Base-by-base conservation (phyloP, 2,113 vertebrate species). In the Rhegmatorhina hoffmannsi region DNA sequence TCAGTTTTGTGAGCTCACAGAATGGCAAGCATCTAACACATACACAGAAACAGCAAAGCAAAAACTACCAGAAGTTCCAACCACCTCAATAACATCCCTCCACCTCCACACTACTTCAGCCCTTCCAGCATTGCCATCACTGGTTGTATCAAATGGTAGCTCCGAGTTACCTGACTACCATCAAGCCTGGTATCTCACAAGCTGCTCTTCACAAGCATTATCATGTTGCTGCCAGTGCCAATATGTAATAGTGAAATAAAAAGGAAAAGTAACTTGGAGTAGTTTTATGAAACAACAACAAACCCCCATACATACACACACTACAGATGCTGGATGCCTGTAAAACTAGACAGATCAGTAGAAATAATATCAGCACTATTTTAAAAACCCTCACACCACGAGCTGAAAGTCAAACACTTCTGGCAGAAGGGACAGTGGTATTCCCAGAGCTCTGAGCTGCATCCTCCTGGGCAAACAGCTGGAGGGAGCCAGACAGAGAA, bases 351-450 rank as follows among this genome's bases (percentile, higher is more conserved):
- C 9, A 46, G 25, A 40, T 23, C 2, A 62, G 9, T 31, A 72
- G 60, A 76, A 82, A 60, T 69, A 11, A 0, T 4, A 67, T n/a
- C 6, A 68, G 40, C 21, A 38, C 11, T 0, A 0, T n/a, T 81
- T 34, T 34, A 72, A 58, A 14, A 63, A 72, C 17, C 21, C 62
- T 7, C 31, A 81, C 7, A 10, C 9, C 0, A 0, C 58, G 47
- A 86, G 33, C 23, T 56, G 64, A 53, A 31, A 50, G 28, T 4
- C 3, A 4, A 47, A 55, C 0, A 0, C 68, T 40, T 40, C 26
- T 70, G 49, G 67, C 4, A 8, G 77, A 40, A 69, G 31, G n/a
- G 56, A 60, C 5, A 12, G 33, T 36, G 29, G n/a, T 14, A 29
- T 21, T 59, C 19, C 69, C 9, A 8, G 24, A 14, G 24, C 62